These are phyloP conservation scores for Drosophila pseudotalamancana DNA, from an alignment of 2,888 invertebrate species.

Conservation along the genomic window DNA sequence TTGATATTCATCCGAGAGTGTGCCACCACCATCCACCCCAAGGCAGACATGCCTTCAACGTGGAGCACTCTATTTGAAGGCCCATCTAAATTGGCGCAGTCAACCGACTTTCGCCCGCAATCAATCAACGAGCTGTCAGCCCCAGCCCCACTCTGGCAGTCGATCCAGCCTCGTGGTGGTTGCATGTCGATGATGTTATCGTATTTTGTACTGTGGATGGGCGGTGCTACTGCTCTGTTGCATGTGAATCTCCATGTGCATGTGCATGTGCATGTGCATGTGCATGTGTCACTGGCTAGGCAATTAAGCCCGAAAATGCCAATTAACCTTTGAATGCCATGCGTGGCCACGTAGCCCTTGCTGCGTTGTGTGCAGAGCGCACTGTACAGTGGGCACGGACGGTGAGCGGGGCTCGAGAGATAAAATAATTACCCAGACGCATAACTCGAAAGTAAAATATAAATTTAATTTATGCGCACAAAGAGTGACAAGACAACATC, in stretches of 20 bases:
- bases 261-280: constrained; percentile 36
- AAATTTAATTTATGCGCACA: constrained; percentile 77
- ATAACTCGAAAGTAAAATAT: constrained; percentile 78
- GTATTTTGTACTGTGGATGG: constrained; percentile 30
- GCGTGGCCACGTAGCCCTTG: constrained; percentile 70
- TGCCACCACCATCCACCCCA: neutral
- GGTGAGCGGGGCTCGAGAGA: constrained; percentile 49
- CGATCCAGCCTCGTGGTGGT: constrained; percentile 21
- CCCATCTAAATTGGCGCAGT: constrained; percentile 50
- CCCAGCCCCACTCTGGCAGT: constrained; percentile 14
- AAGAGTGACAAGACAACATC: constrained; percentile 48
- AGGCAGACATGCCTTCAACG: constrained; percentile 1
- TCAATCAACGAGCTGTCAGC: constrained; percentile 57
- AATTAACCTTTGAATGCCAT: constrained; percentile 78
- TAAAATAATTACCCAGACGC: constrained; percentile 80
- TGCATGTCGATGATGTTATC: constrained; percentile 55
- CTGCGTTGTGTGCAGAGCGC: constrained; percentile 40
- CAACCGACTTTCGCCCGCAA: constrained; percentile 53
- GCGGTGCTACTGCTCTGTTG: neutral
- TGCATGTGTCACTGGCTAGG: constrained; percentile 61
- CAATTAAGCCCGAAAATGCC: constrained; percentile 77
- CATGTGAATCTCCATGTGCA: constrained; percentile 29
- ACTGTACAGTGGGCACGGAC: neutral
- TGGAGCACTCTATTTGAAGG: constrained; percentile 8
- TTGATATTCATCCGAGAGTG: neutral